Percentiles rank a stretch among this genome's conserved stretches.
phyloP scores from a whole-genome alignment of 2,797 vertebrate genomes.

The Nannoperca obscura region DNA sequence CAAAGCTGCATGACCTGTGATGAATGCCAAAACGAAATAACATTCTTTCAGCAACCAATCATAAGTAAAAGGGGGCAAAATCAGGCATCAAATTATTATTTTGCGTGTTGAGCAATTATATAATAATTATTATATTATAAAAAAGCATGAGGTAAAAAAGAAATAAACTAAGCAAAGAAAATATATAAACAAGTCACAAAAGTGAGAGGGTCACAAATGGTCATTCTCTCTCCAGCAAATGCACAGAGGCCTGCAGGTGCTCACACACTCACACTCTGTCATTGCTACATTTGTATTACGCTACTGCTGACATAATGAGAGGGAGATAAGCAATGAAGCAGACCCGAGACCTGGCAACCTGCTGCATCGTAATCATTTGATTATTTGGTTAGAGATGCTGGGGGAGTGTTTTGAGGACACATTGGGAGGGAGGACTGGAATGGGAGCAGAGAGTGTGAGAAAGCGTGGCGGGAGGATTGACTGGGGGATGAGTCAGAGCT shows the following conservation, averaged over 20 bases:
- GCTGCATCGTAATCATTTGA: constrained; percentile 58
- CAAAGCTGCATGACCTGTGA: constrained; percentile 1
- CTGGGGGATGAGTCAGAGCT: constrained; percentile 50
- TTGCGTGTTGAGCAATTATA: not conserved
- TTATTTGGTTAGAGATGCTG: constrained; percentile 44
- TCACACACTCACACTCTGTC: constrained; percentile 22
- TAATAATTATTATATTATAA: not conserved
- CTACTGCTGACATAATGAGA: constrained; percentile 53
- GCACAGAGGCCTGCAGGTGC: not conserved
- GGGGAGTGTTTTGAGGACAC: constrained; percentile 39
- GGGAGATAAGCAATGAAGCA: constrained; percentile 44
- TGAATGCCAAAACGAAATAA: constrained; percentile 1
- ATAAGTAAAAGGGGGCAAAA: not conserved
- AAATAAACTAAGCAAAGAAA: not conserved
- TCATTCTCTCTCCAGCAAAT: not conserved
- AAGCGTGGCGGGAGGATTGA: constrained; percentile 5
- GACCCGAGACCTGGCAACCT: constrained; percentile 49
- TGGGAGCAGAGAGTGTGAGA: constrained; percentile 5
- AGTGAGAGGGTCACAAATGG: not conserved
- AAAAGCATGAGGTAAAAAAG: not conserved
- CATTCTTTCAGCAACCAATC: not conserved
- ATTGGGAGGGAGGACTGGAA: not conserved
- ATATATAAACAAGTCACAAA: not conserved
- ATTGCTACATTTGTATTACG: constrained; percentile 40
- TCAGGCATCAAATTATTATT: not conserved